A percentile compares a stretch with the other conserved stretches of the same genome.
These are phyloP conservation scores for Cydia fagiglandana DNA, from an alignment of 1,140 invertebrate species.

Conservation along the genomic window DNA sequence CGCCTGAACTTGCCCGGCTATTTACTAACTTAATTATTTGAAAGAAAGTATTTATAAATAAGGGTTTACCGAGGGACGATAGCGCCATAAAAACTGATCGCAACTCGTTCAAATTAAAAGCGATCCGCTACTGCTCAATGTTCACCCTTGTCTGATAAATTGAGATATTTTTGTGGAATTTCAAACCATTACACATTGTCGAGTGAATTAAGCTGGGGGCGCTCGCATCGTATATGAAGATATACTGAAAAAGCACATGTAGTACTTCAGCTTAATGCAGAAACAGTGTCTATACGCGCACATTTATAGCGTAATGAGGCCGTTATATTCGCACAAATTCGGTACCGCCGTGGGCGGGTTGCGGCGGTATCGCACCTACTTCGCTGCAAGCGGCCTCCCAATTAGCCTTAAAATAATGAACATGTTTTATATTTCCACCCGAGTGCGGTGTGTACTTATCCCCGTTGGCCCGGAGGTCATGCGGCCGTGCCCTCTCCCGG, in stretches of 20 bases:
- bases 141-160: constrained; percentile 14
- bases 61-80: constrained; percentile 33
- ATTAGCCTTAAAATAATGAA: constrained; percentile 80
- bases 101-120: constrained; percentile 1
- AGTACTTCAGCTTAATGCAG: constrained; percentile 68
- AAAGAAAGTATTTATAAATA: constrained; percentile 45
- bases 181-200: background rate
- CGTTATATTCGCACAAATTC: constrained; percentile 59
- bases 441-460: constrained; percentile 70
- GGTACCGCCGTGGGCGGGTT: constrained; percentile 69
- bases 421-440: constrained; percentile 78
- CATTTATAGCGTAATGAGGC: constrained; percentile 62
- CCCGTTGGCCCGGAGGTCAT: constrained; percentile 73
- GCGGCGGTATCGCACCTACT: constrained; percentile 66
- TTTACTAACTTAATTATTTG: constrained; percentile 41
- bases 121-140: constrained; percentile 2
- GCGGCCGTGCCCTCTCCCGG: constrained; percentile 51
- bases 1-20: constrained; percentile 55
- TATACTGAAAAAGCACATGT: constrained; percentile 28
- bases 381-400: constrained; percentile 74
- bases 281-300: constrained; percentile 68
- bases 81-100: background rate
- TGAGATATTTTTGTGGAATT: constrained; percentile 16
- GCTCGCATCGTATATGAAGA: constrained; percentile 17
- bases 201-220: constrained; percentile 1